These are phyloP conservation scores for Erannis defoliaria DNA, from an alignment of 2,888 invertebrate genomes.

Conservation along the genomic window DNA sequence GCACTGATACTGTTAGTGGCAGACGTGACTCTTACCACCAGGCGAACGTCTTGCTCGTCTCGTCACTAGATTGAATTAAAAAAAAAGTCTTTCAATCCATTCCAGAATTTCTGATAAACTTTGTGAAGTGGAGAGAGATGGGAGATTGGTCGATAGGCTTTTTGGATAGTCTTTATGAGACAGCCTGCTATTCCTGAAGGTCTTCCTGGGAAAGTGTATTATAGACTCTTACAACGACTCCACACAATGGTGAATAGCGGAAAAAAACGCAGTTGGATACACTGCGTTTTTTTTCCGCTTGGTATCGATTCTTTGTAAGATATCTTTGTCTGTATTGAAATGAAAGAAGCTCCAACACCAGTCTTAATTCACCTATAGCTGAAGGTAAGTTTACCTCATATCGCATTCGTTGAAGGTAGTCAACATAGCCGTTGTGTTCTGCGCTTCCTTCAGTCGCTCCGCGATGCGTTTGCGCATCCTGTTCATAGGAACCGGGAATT, in stretches of 20 bases:
- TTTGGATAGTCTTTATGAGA: not conserved
- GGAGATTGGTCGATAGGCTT: not conserved
- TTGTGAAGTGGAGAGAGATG: too few species aligned
- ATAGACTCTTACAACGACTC: not conserved
- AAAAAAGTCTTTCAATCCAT: too few species aligned
- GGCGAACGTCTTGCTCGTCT: too few species aligned
- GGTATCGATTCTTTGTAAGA: not conserved
- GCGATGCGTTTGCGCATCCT: conserved; percentile 98
- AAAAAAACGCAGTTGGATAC: too few species aligned
- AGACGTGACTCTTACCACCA: too few species aligned
- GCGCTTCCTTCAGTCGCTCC: conserved; percentile 98
- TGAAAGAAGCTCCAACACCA: not conserved
- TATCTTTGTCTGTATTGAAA: not conserved
- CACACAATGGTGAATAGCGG: too few species aligned
- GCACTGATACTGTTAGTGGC: too few species aligned
- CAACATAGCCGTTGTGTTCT: conserved; percentile 99
- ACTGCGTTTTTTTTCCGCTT: too few species aligned
- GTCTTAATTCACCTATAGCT: too few species aligned
- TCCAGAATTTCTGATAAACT: too few species aligned
- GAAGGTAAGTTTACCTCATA: conserved; percentile 93
- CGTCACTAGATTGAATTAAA: too few species aligned
- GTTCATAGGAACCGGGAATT: conserved; percentile 99
- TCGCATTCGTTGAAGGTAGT: conserved; percentile 99
- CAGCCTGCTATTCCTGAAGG: not conserved
- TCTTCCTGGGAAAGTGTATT: not conserved